Conservation (phyloP, 2,113 vertebrate species). For the Python bivittatus region DNA sequence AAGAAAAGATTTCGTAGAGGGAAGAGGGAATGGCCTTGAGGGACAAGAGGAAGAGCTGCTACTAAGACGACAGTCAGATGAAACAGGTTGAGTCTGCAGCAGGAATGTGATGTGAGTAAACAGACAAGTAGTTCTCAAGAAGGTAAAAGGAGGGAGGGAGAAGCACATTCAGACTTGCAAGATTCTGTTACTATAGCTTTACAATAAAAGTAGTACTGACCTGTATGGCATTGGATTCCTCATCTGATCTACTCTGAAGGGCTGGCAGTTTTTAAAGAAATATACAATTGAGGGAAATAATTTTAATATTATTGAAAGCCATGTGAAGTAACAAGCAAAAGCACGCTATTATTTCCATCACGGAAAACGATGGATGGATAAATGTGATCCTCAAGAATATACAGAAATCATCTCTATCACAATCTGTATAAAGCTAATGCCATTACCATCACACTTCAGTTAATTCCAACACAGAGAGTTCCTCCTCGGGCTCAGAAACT, state of each 20-base stretch:
- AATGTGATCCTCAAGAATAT: neutral
- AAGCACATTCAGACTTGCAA: neutral
- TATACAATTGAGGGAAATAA: neutral
- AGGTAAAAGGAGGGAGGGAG: neutral
- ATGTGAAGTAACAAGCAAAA: neutral
- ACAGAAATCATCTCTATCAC: neutral
- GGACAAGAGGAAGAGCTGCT: neutral
- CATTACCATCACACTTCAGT: neutral
- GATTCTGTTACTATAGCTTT: neutral
- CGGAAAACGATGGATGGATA: neutral
- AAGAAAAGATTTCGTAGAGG: too few species aligned
- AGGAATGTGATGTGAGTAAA: neutral
- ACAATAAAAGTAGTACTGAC: neutral
- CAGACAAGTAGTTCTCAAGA: neutral
- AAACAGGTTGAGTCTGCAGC: neutral
- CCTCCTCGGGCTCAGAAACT: neutral
- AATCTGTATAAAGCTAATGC: neutral
- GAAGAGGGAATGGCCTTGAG: too few species aligned
- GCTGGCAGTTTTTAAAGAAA: neutral
- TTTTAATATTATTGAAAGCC: neutral
- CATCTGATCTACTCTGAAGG: neutral
- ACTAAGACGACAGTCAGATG: neutral
- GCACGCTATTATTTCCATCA: neutral
- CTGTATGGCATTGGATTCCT: neutral
- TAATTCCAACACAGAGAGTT: neutral